These are phyloP conservation scores for Cuniculus paca DNA, from an alignment of 2,797 vertebrate species.

Conservation along the genomic window DNA sequence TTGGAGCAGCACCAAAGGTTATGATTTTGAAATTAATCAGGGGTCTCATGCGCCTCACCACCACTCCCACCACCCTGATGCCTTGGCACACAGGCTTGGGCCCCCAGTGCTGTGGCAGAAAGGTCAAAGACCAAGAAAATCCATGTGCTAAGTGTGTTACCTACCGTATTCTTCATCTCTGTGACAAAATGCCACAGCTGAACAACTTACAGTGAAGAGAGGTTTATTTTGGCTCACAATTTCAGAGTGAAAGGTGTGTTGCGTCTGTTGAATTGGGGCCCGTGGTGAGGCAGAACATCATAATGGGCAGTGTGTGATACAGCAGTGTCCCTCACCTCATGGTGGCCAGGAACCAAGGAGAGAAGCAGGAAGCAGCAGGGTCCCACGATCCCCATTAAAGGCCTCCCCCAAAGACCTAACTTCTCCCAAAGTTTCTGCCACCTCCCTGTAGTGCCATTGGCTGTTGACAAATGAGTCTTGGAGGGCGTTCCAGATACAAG, in stretches of 20 bases:
- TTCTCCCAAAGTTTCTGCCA: neutral
- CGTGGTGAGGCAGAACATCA: neutral
- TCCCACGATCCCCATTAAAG: rapidly evolving
- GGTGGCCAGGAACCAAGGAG: neutral
- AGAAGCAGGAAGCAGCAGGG: neutral
- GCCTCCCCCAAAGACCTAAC: too few relatives aligned
- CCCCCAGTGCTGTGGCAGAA: rapidly evolving
- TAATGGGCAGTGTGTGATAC: rapidly evolving
- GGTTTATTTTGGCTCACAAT: neutral
- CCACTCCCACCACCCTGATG: rapidly evolving
- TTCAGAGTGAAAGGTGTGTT: neutral
- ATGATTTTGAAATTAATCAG: too few relatives aligned
- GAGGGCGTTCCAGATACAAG: neutral
- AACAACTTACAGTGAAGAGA: neutral
- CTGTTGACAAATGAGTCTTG: neutral
- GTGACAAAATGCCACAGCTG: neutral
- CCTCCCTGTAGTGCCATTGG: neutral
- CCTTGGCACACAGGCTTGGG: neutral
- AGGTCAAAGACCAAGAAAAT: neutral
- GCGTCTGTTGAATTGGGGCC: too few relatives aligned
- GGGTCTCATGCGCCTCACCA: neutral
- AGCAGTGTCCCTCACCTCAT: rapidly evolving
- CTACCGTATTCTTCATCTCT: neutral
- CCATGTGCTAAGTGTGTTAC: rapidly evolving
- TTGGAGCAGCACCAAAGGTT: neutral